These are phyloP conservation scores for Polylopha cassiicola DNA, from an alignment of 2,888 invertebrate species.

Conservation along the genomic window DNA sequence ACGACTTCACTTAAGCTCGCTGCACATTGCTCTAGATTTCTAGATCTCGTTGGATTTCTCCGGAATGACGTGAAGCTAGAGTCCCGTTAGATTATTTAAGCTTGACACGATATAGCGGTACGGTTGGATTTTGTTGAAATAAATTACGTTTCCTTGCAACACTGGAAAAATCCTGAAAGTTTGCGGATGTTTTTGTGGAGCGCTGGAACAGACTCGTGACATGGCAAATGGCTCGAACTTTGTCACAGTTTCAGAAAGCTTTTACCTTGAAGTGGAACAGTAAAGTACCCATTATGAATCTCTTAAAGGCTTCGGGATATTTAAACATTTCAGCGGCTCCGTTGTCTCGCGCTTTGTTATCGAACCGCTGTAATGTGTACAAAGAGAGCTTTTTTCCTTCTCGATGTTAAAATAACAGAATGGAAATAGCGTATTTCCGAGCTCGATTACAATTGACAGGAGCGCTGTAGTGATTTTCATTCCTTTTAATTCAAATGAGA, in stretches of 20 bases:
- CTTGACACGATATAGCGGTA: constrained; percentile 14
- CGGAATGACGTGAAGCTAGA: constrained; percentile 16
- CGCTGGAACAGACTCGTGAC: constrained; percentile 1
- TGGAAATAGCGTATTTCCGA: constrained; percentile 14
- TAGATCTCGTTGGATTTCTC: constrained; percentile 11
- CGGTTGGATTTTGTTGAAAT: constrained; percentile 16
- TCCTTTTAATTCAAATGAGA: constrained; percentile 19
- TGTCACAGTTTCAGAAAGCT: constrained; percentile 4
- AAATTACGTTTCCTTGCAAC: constrained; percentile 18
- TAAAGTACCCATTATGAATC: constrained; percentile 5
- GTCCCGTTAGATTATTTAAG: constrained; percentile 21
- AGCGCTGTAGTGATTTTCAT: constrained; percentile 8
- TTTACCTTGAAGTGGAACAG: not conserved
- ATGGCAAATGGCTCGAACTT: constrained; percentile 13
- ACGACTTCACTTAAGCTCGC: constrained; percentile 13
- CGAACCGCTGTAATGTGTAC: no score
- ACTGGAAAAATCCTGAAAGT: constrained; percentile 6
- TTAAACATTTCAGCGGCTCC: no score
- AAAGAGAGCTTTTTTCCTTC: no score
- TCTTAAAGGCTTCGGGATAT: no score
- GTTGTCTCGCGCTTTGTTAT: no score
- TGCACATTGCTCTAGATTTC: constrained; percentile 12
- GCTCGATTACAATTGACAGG: constrained; percentile 15
- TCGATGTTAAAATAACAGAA: constrained; percentile 3
- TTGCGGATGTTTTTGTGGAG: constrained; percentile 12